Conservation (phyloP, 2,113 vertebrate species). For the Rhombomys opimus region DNA sequence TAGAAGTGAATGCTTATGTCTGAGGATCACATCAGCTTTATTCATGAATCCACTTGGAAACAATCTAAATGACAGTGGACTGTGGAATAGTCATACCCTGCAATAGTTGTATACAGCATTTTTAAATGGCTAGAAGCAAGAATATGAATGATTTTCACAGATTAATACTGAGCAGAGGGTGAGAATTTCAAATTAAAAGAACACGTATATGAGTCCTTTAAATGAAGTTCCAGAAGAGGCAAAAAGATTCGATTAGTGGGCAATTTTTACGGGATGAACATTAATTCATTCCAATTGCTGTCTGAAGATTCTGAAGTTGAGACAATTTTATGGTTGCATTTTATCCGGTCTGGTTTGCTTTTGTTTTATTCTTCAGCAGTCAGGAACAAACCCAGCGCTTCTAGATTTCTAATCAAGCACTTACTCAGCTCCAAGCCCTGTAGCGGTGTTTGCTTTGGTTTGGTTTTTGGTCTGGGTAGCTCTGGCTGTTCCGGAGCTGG, state of each 20-base stretch:
- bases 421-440: neutral
- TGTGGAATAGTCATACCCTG: neutral
- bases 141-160: neutral
- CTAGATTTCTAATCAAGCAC: neutral
- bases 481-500: neutral
- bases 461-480: neutral
- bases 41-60: neutral
- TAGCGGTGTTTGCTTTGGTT: neutral
- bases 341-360: neutral
- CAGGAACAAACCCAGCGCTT: neutral
- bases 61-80: neutral
- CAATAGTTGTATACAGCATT: neutral
- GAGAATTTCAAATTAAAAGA: neutral
- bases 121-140: neutral
- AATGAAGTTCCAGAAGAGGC: slow-evolving; percentile 14
- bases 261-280: neutral
- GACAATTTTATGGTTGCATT: neutral
- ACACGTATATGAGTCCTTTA: neutral
- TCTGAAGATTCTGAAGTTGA: neutral
- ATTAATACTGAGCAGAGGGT: slow-evolving; percentile 11
- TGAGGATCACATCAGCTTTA: slow-evolving; percentile 7
- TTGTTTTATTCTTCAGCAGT: neutral
- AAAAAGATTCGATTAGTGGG: neutral
- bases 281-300: no score
- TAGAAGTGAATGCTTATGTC: neutral